Evolutionary conservation across 1,140 invertebrate genomes (phyloP).

Genomic region (Philotrypesis tridentata): DNA sequence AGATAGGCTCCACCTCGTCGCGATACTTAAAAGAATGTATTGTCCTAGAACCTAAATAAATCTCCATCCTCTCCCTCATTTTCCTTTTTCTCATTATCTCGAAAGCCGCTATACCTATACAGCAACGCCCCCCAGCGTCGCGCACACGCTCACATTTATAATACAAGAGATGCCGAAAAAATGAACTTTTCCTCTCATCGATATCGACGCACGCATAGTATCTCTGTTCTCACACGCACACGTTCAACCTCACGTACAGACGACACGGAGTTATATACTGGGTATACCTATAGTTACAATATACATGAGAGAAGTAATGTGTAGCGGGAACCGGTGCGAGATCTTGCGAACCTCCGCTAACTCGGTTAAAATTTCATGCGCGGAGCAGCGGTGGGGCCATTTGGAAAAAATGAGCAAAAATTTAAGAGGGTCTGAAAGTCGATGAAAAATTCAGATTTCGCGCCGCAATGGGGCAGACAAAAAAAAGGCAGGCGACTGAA

Average conservation of each 20-base stretch:
- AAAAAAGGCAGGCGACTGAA: no score
- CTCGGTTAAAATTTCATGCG: constrained; percentile 32
- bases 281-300: neutral
- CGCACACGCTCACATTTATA: neutral
- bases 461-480: no score
- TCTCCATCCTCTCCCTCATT: neutral
- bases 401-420: no score
- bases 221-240: no score
- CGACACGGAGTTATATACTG: neutral
- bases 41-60: constrained; percentile 25
- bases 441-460: no score
- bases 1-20: neutral
- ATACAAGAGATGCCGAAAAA: neutral
- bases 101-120: neutral
- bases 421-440: no score
- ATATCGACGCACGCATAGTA: constrained; percentile 14
- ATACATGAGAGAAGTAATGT: neutral
- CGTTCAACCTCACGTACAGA: constrained; percentile 27
- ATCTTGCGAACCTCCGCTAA: constrained; percentile 12
- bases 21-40: neutral
- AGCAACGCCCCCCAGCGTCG: neutral
- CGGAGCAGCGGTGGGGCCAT: no score
- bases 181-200: constrained; percentile 6
- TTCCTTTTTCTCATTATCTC: constrained; percentile 21
- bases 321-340: constrained; percentile 16